phyloP scores from a whole-genome alignment of 1,140 invertebrate genomes.

The Trinorchestia longiramus region DNA sequence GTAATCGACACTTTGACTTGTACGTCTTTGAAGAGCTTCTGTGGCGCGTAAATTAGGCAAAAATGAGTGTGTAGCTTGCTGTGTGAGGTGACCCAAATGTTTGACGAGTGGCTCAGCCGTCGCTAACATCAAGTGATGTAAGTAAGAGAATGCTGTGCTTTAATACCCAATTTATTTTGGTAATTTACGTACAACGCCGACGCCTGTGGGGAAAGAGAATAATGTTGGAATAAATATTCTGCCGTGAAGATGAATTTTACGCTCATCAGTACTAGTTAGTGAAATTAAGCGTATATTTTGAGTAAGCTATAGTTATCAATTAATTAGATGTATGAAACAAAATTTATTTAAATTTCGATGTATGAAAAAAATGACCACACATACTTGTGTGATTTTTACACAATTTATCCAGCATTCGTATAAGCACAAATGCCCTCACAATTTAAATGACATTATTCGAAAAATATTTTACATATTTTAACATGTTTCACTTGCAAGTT shows the following conservation, averaged over 20 bases:
- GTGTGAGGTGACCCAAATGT: neutral
- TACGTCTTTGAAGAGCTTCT: neutral
- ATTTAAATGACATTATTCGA: too few relatives aligned
- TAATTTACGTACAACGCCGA: neutral
- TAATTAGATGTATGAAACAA: too few relatives aligned
- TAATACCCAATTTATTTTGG: neutral
- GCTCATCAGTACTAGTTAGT: neutral
- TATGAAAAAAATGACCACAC: too few relatives aligned
- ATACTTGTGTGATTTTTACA: too few relatives aligned
- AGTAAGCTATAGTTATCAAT: too few relatives aligned
- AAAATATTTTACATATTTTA: too few relatives aligned
- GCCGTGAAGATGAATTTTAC: neutral
- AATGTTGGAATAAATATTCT: neutral
- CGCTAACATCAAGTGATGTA: neutral
- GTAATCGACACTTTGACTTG: conserved; percentile 37
- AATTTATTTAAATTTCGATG: too few relatives aligned
- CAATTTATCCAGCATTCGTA: too few relatives aligned
- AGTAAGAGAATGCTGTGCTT: neutral
- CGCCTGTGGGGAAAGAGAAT: neutral
- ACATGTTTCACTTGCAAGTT: too few relatives aligned
- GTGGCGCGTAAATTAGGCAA: conserved; percentile 21
- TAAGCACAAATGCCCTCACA: too few relatives aligned
- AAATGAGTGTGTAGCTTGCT: neutral
- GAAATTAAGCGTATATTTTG: too few relatives aligned
- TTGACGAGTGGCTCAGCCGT: neutral